Conservation (phyloP, 2,113 vertebrate genomes). For the Thamnophis sirtalis region DNA sequence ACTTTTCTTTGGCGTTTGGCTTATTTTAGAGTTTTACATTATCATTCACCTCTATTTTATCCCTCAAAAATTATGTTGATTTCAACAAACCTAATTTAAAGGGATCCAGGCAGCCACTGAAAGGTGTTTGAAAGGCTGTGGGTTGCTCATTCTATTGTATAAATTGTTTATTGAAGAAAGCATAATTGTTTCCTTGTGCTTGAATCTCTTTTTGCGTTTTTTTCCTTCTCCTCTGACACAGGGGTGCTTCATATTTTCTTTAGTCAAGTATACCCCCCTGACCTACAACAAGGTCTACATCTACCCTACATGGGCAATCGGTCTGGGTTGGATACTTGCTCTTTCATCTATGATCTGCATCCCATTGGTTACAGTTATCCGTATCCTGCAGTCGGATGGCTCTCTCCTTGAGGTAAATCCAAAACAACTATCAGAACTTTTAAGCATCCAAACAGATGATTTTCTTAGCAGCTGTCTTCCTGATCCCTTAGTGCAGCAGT, state of each 20-base stretch:
- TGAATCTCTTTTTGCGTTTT: constrained; percentile 35
- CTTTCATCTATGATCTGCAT: constrained; percentile 95
- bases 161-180: background rate
- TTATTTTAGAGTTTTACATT: background rate
- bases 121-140: background rate
- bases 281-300: constrained; percentile 95
- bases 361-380: constrained; percentile 91
- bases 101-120: background rate
- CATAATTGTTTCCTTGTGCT: background rate
- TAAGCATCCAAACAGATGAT: background rate
- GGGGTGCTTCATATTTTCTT: constrained; percentile 95
- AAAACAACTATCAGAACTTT: background rate
- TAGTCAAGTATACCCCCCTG: constrained; percentile 94
- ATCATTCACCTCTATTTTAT: background rate
- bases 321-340: constrained; percentile 91
- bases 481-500: too few relatives aligned
- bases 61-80: background rate
- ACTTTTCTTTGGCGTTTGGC: background rate
- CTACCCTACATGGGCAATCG: constrained; percentile 94
- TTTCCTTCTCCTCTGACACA: constrained; percentile 48
- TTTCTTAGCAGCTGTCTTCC: background rate
- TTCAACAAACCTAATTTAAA: background rate
- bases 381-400: constrained; percentile 89
- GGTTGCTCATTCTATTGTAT: background rate
- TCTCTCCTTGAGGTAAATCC: constrained; percentile 89